Base-by-base conservation (phyloP, 92 coral and sea anemone genomes). In the Parazoanthus darwini region DNA sequence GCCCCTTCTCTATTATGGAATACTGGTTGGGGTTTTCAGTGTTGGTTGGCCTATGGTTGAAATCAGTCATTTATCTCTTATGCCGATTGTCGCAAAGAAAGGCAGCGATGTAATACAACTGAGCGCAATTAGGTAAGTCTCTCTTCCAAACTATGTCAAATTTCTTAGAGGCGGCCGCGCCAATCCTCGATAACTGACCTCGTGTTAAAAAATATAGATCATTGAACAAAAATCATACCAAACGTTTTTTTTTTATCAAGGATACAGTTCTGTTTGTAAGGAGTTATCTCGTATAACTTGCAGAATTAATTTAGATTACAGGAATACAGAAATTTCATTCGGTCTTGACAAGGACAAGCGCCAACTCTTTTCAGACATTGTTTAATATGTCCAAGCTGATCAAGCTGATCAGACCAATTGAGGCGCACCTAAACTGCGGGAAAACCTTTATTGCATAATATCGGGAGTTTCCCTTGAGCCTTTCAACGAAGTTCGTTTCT, bases 41-140 rank as follows among this genome's bases (percentile, higher is more conserved):
- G 83, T 93, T 71, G 92, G 92, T 50, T 95, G 98, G 98, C 98
- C 98, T 0, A 95, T 95, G 98, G 98, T 95, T 36, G 98, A 95
- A 84, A 95, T 95, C 65, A 95, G 98, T 37, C 98, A 95, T 90
- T 89, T 95, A 29, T 95, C 98, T 22, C 87, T 95, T 37, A 95
- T 95, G 92, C 98, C 98, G n/a, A 91, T 86, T 23, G 96, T 95
- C 42, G 98, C 96, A 1, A 93, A 83, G 86, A 88, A 93, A 39
- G 77, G 89, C 6, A 93, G 91, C 54, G 98, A 95, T 42, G 96
- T 88, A 1, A 89, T 95, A 0, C 96, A 93, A 22, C 77, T 95
- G 70, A 94, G 98, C 63, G 98, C 98, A 0, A 86, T 95, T 74
- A 95, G 98, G 98, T 95, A 88, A 77, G 94, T 82, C 26, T n/a